Evolutionary conservation across 2,888 invertebrate genomes (phyloP), one percentile per base, ranked within the genome.

Genomic region (Malachius bipustulatus): DNA sequence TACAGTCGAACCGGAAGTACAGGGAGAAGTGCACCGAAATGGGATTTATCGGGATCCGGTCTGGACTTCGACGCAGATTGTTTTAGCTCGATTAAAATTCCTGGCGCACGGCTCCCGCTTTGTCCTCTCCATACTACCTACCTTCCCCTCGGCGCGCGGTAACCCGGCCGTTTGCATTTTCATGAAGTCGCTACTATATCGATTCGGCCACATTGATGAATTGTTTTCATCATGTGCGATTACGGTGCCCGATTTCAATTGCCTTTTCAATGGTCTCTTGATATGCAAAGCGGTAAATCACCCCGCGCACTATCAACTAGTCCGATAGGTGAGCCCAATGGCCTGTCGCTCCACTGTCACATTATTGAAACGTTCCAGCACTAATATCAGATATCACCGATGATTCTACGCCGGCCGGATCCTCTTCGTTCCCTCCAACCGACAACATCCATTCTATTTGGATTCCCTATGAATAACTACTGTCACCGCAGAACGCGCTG

Each of bases 161-260:
- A 34, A 34, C 36, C 13, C 36, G 19, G 4, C 16, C 34, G 36
- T 56, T 57, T 52, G 55, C 52, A 56, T 57, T 57, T 57, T 56
- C 56, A 56, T 55, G 54, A 52, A 56, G 52, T 56, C 49, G 39
- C 46, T 36, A 11, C 33, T 27, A 4, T 27, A 58, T 57, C 56
- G 57, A 57, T 56, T 54, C 46, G 38, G 45, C 40, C 46, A 52
- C 55, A 53, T 59, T 63, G 62, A 63, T 62, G 59, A 60, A 63
- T 63, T 57, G 63, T 62, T 62, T 62, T 63, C 62, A 62, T 63
- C 62, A 62, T 62, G 61, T 60, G 58, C 61, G 60, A 62, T 62
- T 63, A 63, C 58, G 52, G 51, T 49, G 57, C 52, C 55, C 57
- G 57, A 61, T 63, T 63, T 63, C 62, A 63, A 63, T 63, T 63